These are phyloP conservation scores for Trachelipus rathkii DNA, from an alignment of 1,140 invertebrate species.

Conservation along the genomic window DNA sequence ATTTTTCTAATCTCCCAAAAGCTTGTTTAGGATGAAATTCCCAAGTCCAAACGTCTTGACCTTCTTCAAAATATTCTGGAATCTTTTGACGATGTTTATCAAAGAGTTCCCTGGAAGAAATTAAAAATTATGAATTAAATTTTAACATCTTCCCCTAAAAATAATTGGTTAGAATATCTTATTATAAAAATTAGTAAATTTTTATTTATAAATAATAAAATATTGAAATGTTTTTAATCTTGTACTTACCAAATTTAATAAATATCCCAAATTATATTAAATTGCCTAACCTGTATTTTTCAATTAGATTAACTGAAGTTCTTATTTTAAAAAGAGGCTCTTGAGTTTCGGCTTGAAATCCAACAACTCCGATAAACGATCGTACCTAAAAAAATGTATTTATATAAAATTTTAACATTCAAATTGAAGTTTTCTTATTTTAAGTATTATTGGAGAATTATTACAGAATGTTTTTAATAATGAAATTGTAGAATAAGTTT, in stretches of 20 bases:
- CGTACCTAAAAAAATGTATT: not conserved
- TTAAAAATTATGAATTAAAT: too few species aligned
- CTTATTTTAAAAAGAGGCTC: slow-evolving; percentile 25
- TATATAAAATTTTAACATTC: too few species aligned
- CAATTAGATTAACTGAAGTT: slow-evolving; percentile 31
- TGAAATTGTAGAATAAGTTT: too few species aligned
- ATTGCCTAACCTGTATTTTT: slow-evolving; percentile 50
- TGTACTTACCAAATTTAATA: too few species aligned
- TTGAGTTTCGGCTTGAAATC: slow-evolving; percentile 28
- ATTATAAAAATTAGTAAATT: too few species aligned
- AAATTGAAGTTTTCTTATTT: too few species aligned
- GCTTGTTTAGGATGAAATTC: slow-evolving; percentile 79
- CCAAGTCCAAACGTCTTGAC: slow-evolving; percentile 66
- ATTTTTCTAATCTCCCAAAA: slow-evolving; percentile 78
- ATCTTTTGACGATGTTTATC: slow-evolving; percentile 68
- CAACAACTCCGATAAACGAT: slow-evolving; percentile 27
- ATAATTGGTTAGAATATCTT: too few species aligned
- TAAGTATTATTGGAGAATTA: too few species aligned
- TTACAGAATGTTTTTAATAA: too few species aligned
- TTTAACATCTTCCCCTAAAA: too few species aligned
- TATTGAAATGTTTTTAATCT: too few species aligned
- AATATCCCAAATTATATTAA: not conserved
- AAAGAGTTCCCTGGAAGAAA: slow-evolving; percentile 58
- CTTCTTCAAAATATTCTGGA: slow-evolving; percentile 59
- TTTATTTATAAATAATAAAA: too few species aligned